phyloP scores from a whole-genome alignment of 1,140 invertebrate genomes.

The Atopsyche davidsoni region DNA sequence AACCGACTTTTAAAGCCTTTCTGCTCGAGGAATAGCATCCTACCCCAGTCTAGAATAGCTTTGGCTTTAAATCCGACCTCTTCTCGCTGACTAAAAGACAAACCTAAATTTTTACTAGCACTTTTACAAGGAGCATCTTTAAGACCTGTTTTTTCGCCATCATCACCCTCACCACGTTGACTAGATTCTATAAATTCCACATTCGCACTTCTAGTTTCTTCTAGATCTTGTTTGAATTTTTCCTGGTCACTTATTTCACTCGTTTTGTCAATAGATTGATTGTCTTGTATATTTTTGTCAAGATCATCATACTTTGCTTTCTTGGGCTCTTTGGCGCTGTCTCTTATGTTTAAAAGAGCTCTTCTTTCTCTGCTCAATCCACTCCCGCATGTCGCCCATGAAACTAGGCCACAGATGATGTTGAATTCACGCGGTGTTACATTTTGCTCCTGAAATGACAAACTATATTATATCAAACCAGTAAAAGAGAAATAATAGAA shows the following conservation, averaged over 20 bases:
- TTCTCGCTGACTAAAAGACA: slow-evolving; percentile 49
- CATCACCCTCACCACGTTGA: background rate
- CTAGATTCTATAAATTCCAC: background rate
- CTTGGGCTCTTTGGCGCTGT: slow-evolving; percentile 21
- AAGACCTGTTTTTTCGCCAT: background rate
- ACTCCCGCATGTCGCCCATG: slow-evolving; percentile 78
- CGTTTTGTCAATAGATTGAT: slow-evolving; percentile 27
- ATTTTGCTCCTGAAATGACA: slow-evolving; percentile 49
- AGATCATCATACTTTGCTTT: slow-evolving; percentile 20
- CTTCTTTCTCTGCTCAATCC: slow-evolving; percentile 46
- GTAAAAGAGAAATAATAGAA: slow-evolving; percentile 6
- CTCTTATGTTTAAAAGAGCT: slow-evolving; percentile 34
- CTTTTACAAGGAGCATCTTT: slow-evolving; percentile 26
- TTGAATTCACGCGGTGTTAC: slow-evolving; percentile 63
- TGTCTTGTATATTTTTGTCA: slow-evolving; percentile 31
- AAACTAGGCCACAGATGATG: slow-evolving; percentile 69
- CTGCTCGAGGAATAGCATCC: slow-evolving; percentile 56
- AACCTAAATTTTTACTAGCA: slow-evolving; percentile 32
- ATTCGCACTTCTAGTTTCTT: slow-evolving; percentile 1
- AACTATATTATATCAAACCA: slow-evolving; percentile 30
- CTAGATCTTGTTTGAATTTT: background rate
- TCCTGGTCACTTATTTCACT: slow-evolving; percentile 21
- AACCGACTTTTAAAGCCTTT: slow-evolving; percentile 56
- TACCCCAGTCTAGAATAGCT: slow-evolving; percentile 66
- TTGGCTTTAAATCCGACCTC: slow-evolving; percentile 67